Evolutionary conservation across 2,797 vertebrate species (phyloP).

Genomic region (Sebastes oblongus): DNA sequence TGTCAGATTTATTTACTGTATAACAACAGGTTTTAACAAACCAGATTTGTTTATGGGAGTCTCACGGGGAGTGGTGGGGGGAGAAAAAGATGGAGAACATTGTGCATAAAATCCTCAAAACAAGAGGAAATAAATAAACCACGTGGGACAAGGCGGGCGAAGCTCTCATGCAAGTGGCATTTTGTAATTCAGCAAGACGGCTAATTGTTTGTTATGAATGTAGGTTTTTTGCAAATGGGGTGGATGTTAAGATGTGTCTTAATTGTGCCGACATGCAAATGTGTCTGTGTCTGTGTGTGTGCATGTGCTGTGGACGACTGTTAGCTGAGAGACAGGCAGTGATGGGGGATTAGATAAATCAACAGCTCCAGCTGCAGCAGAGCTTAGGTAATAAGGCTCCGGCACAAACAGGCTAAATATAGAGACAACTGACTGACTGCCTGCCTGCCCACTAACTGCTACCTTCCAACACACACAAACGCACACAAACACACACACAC

Average conservation of each 20-base stretch:
- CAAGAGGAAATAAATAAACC: not conserved
- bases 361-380: conserved; percentile 77
- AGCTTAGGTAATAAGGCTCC: conserved; percentile 77
- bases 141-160: not conserved
- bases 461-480: conserved; percentile 42
- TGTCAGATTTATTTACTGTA: conserved; percentile 43
- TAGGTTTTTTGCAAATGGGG: conserved; percentile 51
- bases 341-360: conserved; percentile 75
- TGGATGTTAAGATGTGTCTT: conserved; percentile 46
- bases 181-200: conserved; percentile 29
- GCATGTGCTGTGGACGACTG: conserved; percentile 22
- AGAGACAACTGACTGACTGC: conserved; percentile 70
- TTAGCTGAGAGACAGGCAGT: conserved; percentile 57
- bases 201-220: conserved; percentile 49
- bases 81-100: not conserved
- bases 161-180: conserved; percentile 24
- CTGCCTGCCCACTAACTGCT: conserved; percentile 69
- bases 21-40: conserved; percentile 35
- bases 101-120: conserved; percentile 7
- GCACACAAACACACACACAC: conserved; percentile 3
- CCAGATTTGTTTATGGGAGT: conserved; percentile 4
- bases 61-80: not conserved
- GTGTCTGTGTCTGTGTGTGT: not conserved
- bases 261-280: conserved; percentile 49
- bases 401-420: conserved; percentile 77